Percentiles rank a stretch among this genome's conserved stretches.
Conservation (phyloP, 2,888 invertebrate species). For the Antheraea yamamai region DNA sequence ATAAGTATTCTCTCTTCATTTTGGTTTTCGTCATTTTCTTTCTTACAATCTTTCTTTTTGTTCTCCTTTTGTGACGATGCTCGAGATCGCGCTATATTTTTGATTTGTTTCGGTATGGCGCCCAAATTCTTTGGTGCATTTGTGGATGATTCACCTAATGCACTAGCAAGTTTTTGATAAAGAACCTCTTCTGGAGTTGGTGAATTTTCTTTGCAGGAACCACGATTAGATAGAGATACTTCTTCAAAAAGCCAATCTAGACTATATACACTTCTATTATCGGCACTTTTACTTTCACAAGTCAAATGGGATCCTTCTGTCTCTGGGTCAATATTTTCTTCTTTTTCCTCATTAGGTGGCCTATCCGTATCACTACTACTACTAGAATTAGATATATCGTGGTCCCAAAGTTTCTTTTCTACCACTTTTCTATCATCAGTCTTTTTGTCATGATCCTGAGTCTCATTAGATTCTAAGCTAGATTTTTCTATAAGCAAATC, state of each 20-base stretch:
- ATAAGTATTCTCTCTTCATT: constrained; percentile 69
- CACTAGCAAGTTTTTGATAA: constrained; percentile 60
- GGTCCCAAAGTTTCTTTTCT: constrained; percentile 75
- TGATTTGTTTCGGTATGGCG: constrained; percentile 86
- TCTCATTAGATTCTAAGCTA: constrained; percentile 78
- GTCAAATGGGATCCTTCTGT: constrained; percentile 65
- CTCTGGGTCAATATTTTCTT: constrained; percentile 51
- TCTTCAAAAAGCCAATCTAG: constrained; percentile 78
- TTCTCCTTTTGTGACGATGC: constrained; percentile 83
- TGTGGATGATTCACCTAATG: constrained; percentile 71
- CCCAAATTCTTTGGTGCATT: constrained; percentile 85
- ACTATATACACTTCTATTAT: constrained; percentile 73
- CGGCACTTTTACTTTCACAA: constrained; percentile 67
- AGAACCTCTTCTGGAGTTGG: constrained; percentile 54
- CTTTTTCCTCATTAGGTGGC: constrained; percentile 46
- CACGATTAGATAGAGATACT: constrained; percentile 42
- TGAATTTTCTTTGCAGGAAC: constrained; percentile 50
- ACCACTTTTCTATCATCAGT: constrained; percentile 44
- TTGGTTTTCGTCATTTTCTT: constrained; percentile 71
- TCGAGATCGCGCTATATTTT: constrained; percentile 79
- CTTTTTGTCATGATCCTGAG: constrained; percentile 59
- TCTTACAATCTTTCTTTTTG: constrained; percentile 76
- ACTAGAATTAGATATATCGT: constrained; percentile 82
- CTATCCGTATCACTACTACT: constrained; percentile 80
- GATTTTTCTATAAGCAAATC: constrained; percentile 85